Conservation (phyloP, 2,113 vertebrate genomes). For the Alexandromys fortis region DNA sequence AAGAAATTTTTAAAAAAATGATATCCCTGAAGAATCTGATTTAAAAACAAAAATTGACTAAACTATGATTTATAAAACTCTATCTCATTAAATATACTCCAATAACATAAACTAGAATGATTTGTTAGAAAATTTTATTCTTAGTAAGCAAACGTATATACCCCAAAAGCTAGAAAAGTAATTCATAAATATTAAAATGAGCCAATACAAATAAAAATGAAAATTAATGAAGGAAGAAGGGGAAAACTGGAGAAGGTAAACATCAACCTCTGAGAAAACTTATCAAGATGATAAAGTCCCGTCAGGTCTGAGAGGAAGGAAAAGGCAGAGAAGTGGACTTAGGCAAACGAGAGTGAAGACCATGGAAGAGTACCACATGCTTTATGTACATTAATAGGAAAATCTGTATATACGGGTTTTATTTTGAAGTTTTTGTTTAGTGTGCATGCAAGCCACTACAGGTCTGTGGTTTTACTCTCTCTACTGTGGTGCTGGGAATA, state of each 20-base stretch:
- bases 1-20: not conserved
- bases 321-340: not conserved
- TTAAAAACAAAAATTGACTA: slow-evolving; percentile 19
- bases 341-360: not conserved
- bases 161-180: slow-evolving; percentile 29
- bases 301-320: not conserved
- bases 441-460: not conserved
- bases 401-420: not conserved
- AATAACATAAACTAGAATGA: slow-evolving; percentile 1
- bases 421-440: not conserved
- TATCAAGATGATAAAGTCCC: not conserved
- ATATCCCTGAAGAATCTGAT: not conserved
- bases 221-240: not conserved
- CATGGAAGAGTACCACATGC: not conserved
- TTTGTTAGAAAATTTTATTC: slow-evolving; percentile 25
- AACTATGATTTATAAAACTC: not conserved
- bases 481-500: not conserved
- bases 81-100: not conserved
- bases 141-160: not conserved
- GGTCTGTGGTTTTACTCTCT: not conserved
- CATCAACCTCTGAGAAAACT: slow-evolving; percentile 36
- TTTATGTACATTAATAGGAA: slow-evolving; percentile 8
- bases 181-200: slow-evolving; percentile 16
- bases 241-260: not conserved
- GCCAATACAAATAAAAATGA: slow-evolving; percentile 16